Base-by-base conservation (phyloP, 2,113 vertebrate genomes). In the Pampusana beccarii region DNA sequence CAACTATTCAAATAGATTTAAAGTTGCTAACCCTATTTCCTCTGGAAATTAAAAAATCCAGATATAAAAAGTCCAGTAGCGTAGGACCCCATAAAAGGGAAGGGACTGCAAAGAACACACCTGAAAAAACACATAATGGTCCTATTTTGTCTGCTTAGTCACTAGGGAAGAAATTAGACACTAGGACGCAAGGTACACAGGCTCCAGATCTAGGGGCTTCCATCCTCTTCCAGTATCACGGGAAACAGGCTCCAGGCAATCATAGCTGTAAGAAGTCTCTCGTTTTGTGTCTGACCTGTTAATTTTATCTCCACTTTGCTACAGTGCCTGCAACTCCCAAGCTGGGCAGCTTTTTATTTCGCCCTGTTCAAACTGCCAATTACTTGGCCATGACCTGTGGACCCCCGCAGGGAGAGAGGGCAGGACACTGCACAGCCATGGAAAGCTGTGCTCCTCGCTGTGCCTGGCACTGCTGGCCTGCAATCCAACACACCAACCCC, bases 401-500 rank as follows among this genome's bases (percentile, higher is more conserved):
- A 15, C 34, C 56, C 10, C 50, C 19, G 8, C 11, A 42, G 25
- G 36, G 9, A 91, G 17, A 26, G 77, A 48, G 42, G 31, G 65
- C 80, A 67, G 34, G 34, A 21, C 19, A 9, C 31, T 14, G 24
- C 25, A 26, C 25, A 56, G 31, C 13, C 24, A 3, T 4, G 54
- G 46, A 81, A 36, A 70, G 10, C 53, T 67, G 19, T 54, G 42
- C 7, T 74, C 28, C 31, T 71, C 2, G 0, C 8, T 48, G 4
- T 33, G 14, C 10, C 31, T 46, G n/a, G 15, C 31, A 16, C 61
- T n/a, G 50, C 6, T 12, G 25, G 33, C 12, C 4, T 8, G 42
- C 36, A 42, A 9, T 5, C 33, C 25, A 42, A 5, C 0, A 0
- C 46, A 33, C 36, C 66, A 36, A 38, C 24, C 25, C 25, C 44